Evolutionary conservation across 2,888 invertebrate genomes (phyloP).

Genomic region (Quadroppia sp.): DNA sequence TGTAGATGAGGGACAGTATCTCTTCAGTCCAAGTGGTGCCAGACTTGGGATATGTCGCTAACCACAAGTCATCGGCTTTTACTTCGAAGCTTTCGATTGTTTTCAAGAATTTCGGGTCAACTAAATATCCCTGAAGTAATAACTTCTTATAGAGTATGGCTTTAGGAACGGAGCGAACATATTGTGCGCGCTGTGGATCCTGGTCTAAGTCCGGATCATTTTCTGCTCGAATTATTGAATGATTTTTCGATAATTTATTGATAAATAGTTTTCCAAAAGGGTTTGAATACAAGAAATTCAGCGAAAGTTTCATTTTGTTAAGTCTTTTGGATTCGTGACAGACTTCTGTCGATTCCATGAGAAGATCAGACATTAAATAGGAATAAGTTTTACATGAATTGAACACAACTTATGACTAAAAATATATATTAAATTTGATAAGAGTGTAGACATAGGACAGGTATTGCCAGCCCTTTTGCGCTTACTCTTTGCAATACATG

Average conservation of each 20-base stretch:
- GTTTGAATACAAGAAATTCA: slow-evolving; percentile 41
- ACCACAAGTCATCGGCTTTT: slow-evolving; percentile 72
- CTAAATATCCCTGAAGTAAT: slow-evolving; percentile 47
- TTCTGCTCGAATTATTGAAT: slow-evolving; percentile 23
- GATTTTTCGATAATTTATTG: neutral
- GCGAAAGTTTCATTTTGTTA: too few relatives aligned
- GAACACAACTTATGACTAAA: too few relatives aligned
- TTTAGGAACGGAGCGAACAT: slow-evolving; percentile 46
- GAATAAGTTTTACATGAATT: too few relatives aligned
- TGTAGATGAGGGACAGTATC: slow-evolving; percentile 53
- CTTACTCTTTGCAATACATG: too few relatives aligned
- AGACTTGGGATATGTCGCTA: slow-evolving; percentile 81
- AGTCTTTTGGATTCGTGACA: too few relatives aligned
- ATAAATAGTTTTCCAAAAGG: slow-evolving; percentile 40
- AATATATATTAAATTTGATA: too few relatives aligned
- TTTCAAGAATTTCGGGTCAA: slow-evolving; percentile 45
- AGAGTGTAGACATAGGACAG: too few relatives aligned
- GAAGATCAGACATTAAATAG: too few relatives aligned
- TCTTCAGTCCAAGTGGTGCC: slow-evolving; percentile 56
- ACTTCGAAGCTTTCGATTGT: slow-evolving; percentile 61
- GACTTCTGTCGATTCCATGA: too few relatives aligned
- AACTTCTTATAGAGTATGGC: slow-evolving; percentile 46
- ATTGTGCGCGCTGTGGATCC: slow-evolving; percentile 37
- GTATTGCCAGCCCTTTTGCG: neutral
- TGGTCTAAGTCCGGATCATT: slow-evolving; percentile 22